Conservation (phyloP, 2,888 invertebrate genomes). For the Brassicogethes aeneus region DNA sequence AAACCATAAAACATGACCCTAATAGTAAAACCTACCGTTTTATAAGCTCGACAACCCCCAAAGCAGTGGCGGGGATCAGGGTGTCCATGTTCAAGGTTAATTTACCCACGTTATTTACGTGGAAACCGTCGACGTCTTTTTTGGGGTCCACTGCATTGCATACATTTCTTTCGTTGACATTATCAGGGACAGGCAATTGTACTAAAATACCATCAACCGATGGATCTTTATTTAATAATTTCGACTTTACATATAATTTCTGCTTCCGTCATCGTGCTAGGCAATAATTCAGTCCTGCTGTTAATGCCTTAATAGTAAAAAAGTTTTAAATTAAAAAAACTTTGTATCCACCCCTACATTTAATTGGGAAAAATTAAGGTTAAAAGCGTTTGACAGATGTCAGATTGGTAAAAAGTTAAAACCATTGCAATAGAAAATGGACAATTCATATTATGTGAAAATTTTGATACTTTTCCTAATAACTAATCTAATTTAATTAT, state of each 20-base stretch:
- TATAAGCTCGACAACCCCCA: slow-evolving; percentile 63
- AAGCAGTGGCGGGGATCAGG: slow-evolving; percentile 71
- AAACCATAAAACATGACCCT: no score
- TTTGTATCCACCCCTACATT: not conserved
- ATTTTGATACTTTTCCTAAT: no score
- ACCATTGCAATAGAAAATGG: slow-evolving; percentile 2
- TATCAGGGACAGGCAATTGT: slow-evolving; percentile 73
- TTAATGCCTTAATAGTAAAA: slow-evolving; percentile 44
- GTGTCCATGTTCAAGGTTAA: slow-evolving; percentile 63
- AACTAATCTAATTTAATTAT: no score
- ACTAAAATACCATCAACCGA: slow-evolving; percentile 75
- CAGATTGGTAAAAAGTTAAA: no score
- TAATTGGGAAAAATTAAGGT: no score
- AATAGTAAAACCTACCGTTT: no score
- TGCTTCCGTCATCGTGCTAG: slow-evolving; percentile 51
- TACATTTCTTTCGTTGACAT: slow-evolving; percentile 64
- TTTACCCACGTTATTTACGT: slow-evolving; percentile 72
- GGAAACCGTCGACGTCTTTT: slow-evolving; percentile 92
- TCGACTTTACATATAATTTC: slow-evolving; percentile 54
- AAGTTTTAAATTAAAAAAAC: not conserved
- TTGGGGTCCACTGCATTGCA: slow-evolving; percentile 71
- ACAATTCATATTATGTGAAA: no score
- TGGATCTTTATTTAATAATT: slow-evolving; percentile 60
- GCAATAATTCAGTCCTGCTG: slow-evolving; percentile 57
- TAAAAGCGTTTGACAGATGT: no score